Evolutionary conservation across 2,888 invertebrate species (phyloP).

Genomic region (Scaptodrosophila latifasciaeformis): DNA sequence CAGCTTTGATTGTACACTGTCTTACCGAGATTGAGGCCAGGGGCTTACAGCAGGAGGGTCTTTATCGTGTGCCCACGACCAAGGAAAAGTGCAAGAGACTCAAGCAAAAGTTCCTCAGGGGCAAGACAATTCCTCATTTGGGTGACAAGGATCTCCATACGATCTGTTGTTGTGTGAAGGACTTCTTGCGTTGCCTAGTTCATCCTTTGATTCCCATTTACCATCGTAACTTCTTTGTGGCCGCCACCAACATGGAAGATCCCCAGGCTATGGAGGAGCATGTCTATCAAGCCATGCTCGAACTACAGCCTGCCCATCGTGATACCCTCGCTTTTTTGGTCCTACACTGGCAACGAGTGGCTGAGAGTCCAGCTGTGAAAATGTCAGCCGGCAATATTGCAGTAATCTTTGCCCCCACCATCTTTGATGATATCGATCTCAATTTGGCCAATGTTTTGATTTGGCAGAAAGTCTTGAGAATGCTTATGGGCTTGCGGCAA

Average conservation of each 20-base stretch:
- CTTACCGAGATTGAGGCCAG: constrained; percentile 54
- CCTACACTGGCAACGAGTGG: constrained; percentile 57
- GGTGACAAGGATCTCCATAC: constrained; percentile 53
- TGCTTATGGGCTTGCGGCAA: constrained; percentile 32
- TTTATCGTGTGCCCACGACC: constrained; percentile 56
- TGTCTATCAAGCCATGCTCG: constrained; percentile 34
- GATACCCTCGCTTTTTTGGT: constrained; percentile 53
- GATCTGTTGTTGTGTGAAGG: constrained; percentile 51
- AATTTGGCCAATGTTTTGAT: constrained; percentile 41
- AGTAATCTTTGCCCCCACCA: constrained; percentile 51
- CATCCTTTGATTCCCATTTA: constrained; percentile 44
- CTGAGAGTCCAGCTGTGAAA: constrained; percentile 43
- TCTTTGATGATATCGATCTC: constrained; percentile 48
- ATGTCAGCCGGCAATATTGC: constrained; percentile 49
- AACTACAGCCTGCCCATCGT: constrained; percentile 40
- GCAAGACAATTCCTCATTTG: constrained; percentile 45
- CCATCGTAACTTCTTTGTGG: constrained; percentile 33
- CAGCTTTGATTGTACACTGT: constrained; percentile 56
- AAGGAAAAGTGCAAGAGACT: constrained; percentile 50
- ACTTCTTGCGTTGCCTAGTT: constrained; percentile 45
- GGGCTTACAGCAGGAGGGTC: constrained; percentile 49
- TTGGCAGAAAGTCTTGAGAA: constrained; percentile 48
- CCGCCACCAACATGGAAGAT: constrained; percentile 36
- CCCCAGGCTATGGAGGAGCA: constrained; percentile 38
- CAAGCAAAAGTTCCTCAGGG: constrained; percentile 47